These are phyloP conservation scores for Clepsis dumicolana DNA, from an alignment of 2,888 invertebrate species.

Conservation along the genomic window DNA sequence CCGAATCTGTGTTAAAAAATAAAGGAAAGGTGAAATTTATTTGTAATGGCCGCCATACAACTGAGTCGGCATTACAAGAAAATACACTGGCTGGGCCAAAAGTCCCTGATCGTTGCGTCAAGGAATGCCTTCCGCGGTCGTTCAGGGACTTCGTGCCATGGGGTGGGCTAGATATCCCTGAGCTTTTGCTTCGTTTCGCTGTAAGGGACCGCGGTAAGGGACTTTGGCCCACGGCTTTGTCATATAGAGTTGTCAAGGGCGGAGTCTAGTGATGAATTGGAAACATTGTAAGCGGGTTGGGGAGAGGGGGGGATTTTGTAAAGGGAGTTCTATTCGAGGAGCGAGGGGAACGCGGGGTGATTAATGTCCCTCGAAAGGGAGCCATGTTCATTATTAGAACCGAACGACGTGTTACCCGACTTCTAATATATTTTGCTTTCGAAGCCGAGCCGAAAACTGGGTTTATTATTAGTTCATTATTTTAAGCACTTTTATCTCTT, in stretches of 20 bases:
- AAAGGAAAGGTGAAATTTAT: slow-evolving; percentile 74
- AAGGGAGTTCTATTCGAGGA: slow-evolving; percentile 67
- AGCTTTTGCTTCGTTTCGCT: slow-evolving; percentile 47
- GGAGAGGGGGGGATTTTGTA: slow-evolving; percentile 76
- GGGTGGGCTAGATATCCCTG: slow-evolving; percentile 55
- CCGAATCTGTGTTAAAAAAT: slow-evolving; percentile 68
- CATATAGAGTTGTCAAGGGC: slow-evolving; percentile 88
- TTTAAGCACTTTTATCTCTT: slow-evolving; percentile 81
- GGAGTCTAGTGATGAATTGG: slow-evolving; percentile 86
- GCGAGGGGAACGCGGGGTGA: slow-evolving; percentile 74
- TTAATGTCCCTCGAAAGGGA: slow-evolving; percentile 80
- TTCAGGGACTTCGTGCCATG: slow-evolving; percentile 56
- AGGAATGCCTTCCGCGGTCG: slow-evolving; percentile 44
- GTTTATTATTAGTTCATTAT: slow-evolving; percentile 80
- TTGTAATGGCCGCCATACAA: slow-evolving; percentile 75
- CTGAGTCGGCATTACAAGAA: slow-evolving; percentile 73
- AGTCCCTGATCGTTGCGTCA: slow-evolving; percentile 51
- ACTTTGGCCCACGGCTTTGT: slow-evolving; percentile 69
- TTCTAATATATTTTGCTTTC: slow-evolving; percentile 82
- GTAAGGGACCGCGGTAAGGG: slow-evolving; percentile 57
- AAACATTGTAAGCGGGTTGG: slow-evolving; percentile 79
- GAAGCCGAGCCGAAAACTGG: slow-evolving; percentile 61
- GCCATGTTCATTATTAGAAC: slow-evolving; percentile 85
- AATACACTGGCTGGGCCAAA: slow-evolving; percentile 68
- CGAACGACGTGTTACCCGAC: slow-evolving; percentile 84